Conservation (phyloP, 1,140 invertebrate species). For the Nephotettix cincticeps region DNA sequence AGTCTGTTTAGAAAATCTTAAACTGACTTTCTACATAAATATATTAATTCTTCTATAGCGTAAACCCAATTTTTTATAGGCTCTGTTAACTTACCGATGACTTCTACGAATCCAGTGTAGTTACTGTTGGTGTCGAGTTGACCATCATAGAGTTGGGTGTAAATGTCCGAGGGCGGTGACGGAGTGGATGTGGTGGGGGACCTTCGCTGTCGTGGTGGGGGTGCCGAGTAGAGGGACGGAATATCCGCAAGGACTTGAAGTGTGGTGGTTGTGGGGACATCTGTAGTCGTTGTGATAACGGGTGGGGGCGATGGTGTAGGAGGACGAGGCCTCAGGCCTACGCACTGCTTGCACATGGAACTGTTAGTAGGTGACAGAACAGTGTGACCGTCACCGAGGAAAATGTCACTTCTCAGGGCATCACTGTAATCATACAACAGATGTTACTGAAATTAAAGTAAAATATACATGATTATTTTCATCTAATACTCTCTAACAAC, state of each 20-base stretch:
- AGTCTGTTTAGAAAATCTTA: too few relatives aligned
- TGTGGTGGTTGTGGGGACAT: slow-evolving; percentile 5
- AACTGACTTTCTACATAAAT: too few relatives aligned
- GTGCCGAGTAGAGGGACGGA: slow-evolving; percentile 14
- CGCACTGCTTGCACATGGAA: slow-evolving; percentile 51
- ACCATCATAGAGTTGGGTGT: slow-evolving; percentile 57
- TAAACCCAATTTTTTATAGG: too few relatives aligned
- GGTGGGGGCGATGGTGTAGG: slow-evolving; percentile 25
- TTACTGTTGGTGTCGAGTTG: slow-evolving; percentile 69
- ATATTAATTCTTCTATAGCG: too few relatives aligned
- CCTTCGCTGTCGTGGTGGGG: not conserved
- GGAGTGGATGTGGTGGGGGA: slow-evolving; percentile 13
- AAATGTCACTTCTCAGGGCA: slow-evolving; percentile 58
- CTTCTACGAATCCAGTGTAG: slow-evolving; percentile 81
- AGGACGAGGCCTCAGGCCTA: slow-evolving; percentile 51
- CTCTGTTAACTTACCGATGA: slow-evolving; percentile 52
- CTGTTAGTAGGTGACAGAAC: slow-evolving; percentile 46
- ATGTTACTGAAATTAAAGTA: too few relatives aligned
- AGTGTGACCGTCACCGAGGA: slow-evolving; percentile 62
- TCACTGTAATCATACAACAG: too few relatives aligned
- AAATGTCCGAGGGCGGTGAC: not conserved
- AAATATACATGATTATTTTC: too few relatives aligned
- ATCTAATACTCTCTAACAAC: too few relatives aligned
- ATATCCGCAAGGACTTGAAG: not conserved
- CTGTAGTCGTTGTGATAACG: not conserved